Percentiles rank a stretch among this genome's conserved stretches.
Evolutionary conservation across 1,140 invertebrate species (phyloP).

Genomic region (Aphidius gifuensis): DNA sequence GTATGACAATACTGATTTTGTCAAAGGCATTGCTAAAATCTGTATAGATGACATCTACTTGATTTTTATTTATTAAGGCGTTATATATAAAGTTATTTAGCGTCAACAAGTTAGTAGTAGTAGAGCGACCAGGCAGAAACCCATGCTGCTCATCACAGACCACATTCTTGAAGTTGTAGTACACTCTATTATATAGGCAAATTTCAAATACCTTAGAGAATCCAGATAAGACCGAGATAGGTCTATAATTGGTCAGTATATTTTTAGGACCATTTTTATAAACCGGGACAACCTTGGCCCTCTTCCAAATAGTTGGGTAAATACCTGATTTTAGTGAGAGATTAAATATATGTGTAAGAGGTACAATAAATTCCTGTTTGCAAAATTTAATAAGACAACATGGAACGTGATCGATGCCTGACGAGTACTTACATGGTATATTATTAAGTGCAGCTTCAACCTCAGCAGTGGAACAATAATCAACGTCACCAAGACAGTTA

Average conservation of each 20-base stretch:
- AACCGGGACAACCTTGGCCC: slow-evolving; percentile 28
- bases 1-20: too few species aligned
- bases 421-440: background rate
- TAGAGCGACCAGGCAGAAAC: too few species aligned
- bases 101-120: too few species aligned
- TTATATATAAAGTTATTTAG: too few species aligned
- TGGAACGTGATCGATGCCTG: slow-evolving; percentile 30
- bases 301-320: slow-evolving; percentile 29
- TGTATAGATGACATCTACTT: too few species aligned
- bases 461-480: background rate
- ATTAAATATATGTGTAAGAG: slow-evolving; percentile 28
- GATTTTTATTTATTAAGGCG: too few species aligned
- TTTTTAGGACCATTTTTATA: slow-evolving; percentile 28
- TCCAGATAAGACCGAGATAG: slow-evolving; percentile 26
- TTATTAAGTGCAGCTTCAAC: background rate
- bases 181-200: background rate
- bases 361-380: slow-evolving; percentile 14
- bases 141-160: too few species aligned
- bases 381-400: slow-evolving; percentile 25
- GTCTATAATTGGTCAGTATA: slow-evolving; percentile 30
- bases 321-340: slow-evolving; percentile 19
- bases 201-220: slow-evolving; percentile 24
- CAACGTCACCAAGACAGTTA: too few species aligned
- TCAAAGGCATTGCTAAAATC: too few species aligned
- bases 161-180: too few species aligned